Conservation (phyloP, 2,888 invertebrate genomes). For the Hipparchia semele region DNA sequence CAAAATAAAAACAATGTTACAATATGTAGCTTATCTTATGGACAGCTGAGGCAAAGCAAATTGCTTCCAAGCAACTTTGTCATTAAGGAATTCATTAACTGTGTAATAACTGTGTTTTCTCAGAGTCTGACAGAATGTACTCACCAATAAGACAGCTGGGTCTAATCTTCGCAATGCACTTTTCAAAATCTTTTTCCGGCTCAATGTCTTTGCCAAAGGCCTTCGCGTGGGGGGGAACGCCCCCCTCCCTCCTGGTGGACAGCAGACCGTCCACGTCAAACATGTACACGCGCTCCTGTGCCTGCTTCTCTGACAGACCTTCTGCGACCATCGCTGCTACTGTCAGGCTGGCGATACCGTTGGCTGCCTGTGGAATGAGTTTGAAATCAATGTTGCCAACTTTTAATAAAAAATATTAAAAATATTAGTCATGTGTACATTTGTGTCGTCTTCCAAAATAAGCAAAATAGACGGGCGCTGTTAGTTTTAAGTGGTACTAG, state of each 20-base stretch:
- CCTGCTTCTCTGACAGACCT: constrained; percentile 85
- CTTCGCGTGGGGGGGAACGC: constrained; percentile 87
- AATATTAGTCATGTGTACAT: no score
- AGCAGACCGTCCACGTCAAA: constrained; percentile 96
- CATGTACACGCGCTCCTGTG: constrained; percentile 96
- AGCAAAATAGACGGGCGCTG: no score
- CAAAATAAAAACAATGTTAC: no score
- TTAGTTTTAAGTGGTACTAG: no score
- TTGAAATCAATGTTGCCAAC: neutral
- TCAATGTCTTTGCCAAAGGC: constrained; percentile 90
- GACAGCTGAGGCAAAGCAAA: no score
- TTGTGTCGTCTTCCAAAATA: no score
- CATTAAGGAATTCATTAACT: no score
- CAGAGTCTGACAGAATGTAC: constrained; percentile 36
- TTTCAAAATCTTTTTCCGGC: constrained; percentile 89
- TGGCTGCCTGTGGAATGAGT: constrained; percentile 86
- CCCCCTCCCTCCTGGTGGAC: constrained; percentile 85
- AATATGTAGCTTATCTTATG: no score
- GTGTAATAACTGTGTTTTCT: no score
- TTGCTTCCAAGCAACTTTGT: no score
- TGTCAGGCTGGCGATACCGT: constrained; percentile 95
- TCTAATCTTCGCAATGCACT: constrained; percentile 91
- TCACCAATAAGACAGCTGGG: constrained; percentile 95
- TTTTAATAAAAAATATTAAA: neutral
- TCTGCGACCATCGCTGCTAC: constrained; percentile 94